Percentiles rank a stretch among this genome's conserved stretches.
phyloP scores from a whole-genome alignment of 2,113 vertebrate species.

The Tilapia sparmanii region DNA sequence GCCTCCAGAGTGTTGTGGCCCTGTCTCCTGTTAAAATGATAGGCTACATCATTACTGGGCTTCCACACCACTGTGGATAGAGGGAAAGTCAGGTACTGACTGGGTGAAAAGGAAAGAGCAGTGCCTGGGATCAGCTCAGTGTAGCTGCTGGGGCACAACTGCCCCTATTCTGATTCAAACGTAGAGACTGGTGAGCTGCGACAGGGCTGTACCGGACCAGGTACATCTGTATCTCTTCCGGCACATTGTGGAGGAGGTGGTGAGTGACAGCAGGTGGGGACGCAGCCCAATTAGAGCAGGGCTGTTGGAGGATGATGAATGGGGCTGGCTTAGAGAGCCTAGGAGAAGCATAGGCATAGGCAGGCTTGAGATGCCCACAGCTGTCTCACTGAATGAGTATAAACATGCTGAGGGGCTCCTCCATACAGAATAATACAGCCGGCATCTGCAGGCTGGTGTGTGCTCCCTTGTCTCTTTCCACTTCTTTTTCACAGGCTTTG shows the following conservation, averaged over 20 bases:
- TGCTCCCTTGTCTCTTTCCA: conserved; percentile 35
- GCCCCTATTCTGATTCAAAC: conserved; percentile 73
- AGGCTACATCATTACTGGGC: conserved; percentile 68
- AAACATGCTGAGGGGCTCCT: conserved; percentile 67
- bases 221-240: conserved; percentile 67
- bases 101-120: conserved; percentile 8
- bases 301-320: conserved; percentile 75
- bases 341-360: conserved; percentile 53
- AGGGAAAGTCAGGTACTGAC: conserved; percentile 36
- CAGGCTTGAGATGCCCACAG: conserved; percentile 61
- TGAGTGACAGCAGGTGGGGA: conserved; percentile 76
- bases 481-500: conserved; percentile 45
- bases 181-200: conserved; percentile 33
- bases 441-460: conserved; percentile 41
- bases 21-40: conserved; percentile 63
- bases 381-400: conserved; percentile 70
- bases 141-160: conserved; percentile 46
- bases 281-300: conserved; percentile 73
- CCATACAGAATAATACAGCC: conserved; percentile 56
- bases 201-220: conserved; percentile 45
- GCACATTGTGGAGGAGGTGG: conserved; percentile 52
- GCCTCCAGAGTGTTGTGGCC: conserved; percentile 48
- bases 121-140: conserved; percentile 29
- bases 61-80: conserved; percentile 36
- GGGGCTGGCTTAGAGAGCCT: conserved; percentile 59